Conservation (phyloP, 2,113 vertebrate species). For the Labeo rohita region DNA sequence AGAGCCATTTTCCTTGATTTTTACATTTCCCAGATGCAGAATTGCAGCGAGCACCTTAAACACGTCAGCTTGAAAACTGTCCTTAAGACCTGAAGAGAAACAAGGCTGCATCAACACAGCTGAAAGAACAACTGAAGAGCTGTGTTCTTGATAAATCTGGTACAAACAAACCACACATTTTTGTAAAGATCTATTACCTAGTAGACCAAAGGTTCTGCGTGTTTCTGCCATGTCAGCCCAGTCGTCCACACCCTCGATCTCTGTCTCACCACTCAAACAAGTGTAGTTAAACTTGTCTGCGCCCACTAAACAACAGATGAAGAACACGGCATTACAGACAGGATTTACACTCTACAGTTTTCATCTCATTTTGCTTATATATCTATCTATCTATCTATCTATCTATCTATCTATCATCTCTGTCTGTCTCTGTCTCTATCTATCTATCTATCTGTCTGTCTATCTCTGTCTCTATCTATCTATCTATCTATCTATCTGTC, state of each 20-base stretch:
- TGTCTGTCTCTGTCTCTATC: background rate
- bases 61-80: conserved; percentile 87
- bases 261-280: conserved; percentile 80
- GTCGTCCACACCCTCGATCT: conserved; percentile 89
- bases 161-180: background rate
- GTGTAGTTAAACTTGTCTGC: conserved; percentile 92
- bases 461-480: no score
- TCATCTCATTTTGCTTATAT: background rate
- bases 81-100: conserved; percentile 79
- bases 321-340: background rate
- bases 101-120: background rate
- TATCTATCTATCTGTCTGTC: no score
- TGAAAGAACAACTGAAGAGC: background rate
- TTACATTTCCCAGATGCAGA: conserved; percentile 92
- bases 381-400: no score
- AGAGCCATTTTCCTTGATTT: conserved; percentile 77
- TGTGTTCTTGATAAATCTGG: background rate
- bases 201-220: conserved; percentile 83
- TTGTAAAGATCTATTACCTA: conserved; percentile 77
- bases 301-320: conserved; percentile 71
- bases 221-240: conserved; percentile 87
- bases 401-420: no score
- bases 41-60: conserved; percentile 90
- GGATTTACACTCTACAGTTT: background rate
- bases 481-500: no score